Evolutionary conservation across 2,888 invertebrate species (phyloP).

Genomic region (Gari tellinella): DNA sequence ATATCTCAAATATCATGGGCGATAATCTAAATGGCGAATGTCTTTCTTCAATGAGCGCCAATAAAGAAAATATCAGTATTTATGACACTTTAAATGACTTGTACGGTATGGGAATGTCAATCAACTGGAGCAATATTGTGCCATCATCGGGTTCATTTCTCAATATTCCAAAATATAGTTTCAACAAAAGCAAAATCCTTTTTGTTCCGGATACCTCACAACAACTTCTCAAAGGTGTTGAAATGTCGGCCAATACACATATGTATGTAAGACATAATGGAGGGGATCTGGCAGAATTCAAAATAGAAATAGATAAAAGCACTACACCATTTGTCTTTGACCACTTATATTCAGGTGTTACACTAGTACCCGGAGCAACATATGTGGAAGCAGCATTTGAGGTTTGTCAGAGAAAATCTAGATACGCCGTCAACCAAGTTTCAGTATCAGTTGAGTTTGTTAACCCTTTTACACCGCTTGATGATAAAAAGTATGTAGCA

Average conservation of each 20-base stretch:
- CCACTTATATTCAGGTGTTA: slow-evolving; percentile 38
- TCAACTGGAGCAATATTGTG: slow-evolving; percentile 21
- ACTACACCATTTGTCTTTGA: slow-evolving; percentile 54
- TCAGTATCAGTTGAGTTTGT: slow-evolving; percentile 16
- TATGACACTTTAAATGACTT: neutral
- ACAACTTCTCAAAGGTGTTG: too few relatives aligned
- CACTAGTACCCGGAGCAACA: slow-evolving; percentile 56
- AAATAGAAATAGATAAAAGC: slow-evolving; percentile 25
- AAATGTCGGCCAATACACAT: neutral
- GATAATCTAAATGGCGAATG: neutral
- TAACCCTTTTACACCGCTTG: slow-evolving; percentile 11
- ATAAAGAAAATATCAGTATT: slow-evolving; percentile 1
- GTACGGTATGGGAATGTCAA: slow-evolving; percentile 16
- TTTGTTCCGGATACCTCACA: too few relatives aligned
- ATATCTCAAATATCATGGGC: slow-evolving; percentile 3
- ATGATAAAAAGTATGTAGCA: neutral
- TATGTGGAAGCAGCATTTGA: slow-evolving; percentile 52
- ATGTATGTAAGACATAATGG: neutral
- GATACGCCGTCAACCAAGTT: neutral
- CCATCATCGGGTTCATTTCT: too few relatives aligned
- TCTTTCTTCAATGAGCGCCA: slow-evolving; percentile 9
- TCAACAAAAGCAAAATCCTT: slow-evolving; percentile 39
- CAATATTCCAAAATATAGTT: slow-evolving; percentile 58
- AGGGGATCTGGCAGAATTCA: slow-evolving; percentile 8
- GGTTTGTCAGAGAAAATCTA: slow-evolving; percentile 9